Evolutionary conservation across 2,888 invertebrate species (phyloP), one percentile per base, ranked within the genome.

Genomic region (Eupithecia pulchellata): DNA sequence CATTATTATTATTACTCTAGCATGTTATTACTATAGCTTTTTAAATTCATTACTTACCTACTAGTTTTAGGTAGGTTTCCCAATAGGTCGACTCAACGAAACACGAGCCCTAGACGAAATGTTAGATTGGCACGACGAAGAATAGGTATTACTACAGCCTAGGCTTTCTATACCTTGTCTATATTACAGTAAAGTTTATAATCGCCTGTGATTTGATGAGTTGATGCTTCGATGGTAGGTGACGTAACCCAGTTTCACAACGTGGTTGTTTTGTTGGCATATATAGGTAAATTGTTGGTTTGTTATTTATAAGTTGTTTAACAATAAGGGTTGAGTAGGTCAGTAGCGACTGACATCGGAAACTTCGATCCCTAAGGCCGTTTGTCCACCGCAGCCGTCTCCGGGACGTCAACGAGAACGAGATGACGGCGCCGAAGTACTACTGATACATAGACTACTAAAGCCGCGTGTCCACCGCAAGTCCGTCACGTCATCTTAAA

Each of bases 191-290:
- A 52, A 52, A 13, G 52, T 25, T 52, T 52, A 52, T 25, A 25
- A 52, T 52, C 47, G 47, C 25, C 4, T 52, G 25, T 52, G 25
- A 25, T 25, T 47, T 13, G 3, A 47, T 20, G 47, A 20, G 20
- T 20, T 47, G 47, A 20, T 42, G 47, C 20, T 47, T 17, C 20
- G 47, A 20, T 9, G 47, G 47, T 25, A 52, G 25, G 25, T 52
- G 52, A 52, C 52, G 52, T 52, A 52, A 52, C 25, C 52, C 25
- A 52, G 39, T 39, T 52, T 52, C 52, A 52, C 52, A 25, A 52
- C 52, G 4, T 52, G 52, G 20, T 52, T 20, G 13, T 52, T 52
- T n/a, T n/a, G n/a, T n/a, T n/a, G n/a, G 25, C 25, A n/a, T n/a
- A n/a, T 25, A 52, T 52, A 52, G 25, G 11, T 25, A 11, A 52